A percentile compares a stretch with the other conserved stretches of the same genome.
Evolutionary conservation across 2,888 invertebrate species (phyloP).

Genomic region (Drosophila austrosaltans): DNA sequence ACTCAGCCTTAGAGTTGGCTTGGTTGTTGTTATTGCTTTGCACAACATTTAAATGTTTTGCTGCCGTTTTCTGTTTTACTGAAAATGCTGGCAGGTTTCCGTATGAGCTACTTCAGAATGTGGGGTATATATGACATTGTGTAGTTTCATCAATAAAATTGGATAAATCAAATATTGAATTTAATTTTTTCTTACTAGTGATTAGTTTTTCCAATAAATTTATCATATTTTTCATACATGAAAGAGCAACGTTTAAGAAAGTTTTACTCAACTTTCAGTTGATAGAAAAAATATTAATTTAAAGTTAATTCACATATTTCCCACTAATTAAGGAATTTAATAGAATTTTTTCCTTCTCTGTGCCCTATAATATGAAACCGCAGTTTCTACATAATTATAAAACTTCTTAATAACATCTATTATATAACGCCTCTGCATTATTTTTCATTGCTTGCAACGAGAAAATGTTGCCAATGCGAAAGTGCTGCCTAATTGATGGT

Average conservation of each 20-base stretch:
- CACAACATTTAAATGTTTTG: conserved; percentile 78
- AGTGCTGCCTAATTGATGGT: conserved; percentile 1
- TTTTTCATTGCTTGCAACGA: background rate
- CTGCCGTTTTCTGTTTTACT: conserved; percentile 73
- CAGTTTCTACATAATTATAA: background rate
- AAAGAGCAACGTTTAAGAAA: background rate
- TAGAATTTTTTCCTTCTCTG: background rate
- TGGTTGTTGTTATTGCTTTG: conserved; percentile 72
- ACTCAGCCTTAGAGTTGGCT: conserved; percentile 15
- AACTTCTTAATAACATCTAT: conserved; percentile 5
- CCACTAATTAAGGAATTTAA: background rate
- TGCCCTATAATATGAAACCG: background rate
- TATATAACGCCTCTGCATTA: conserved; percentile 1
- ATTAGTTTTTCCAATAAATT: too few species aligned
- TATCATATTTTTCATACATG: too few species aligned
- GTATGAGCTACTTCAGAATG: background rate
- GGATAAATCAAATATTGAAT: background rate
- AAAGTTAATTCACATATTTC: background rate
- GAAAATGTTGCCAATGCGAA: background rate
- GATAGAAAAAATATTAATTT: too few species aligned
- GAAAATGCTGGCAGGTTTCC: conserved; percentile 4
- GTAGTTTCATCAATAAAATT: background rate
- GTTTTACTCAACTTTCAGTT: background rate
- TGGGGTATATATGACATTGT: background rate
- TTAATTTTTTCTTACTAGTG: background rate